Evolutionary conservation across 2,113 vertebrate genomes (phyloP).

Genomic region (Struthidea cinerea): DNA sequence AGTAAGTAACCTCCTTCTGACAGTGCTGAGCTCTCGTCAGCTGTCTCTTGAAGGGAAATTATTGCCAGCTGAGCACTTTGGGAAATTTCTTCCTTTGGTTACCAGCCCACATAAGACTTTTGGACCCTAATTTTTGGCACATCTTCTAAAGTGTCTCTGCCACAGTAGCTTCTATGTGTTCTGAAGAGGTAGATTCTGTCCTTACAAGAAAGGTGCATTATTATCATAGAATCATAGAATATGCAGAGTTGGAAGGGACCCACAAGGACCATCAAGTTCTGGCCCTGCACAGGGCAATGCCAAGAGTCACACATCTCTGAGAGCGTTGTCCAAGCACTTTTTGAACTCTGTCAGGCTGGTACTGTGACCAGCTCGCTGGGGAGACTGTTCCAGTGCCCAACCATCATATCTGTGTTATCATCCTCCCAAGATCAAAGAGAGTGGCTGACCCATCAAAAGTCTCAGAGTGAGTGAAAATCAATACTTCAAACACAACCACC

Average conservation of each 20-base stretch:
- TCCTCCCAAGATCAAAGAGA: background rate
- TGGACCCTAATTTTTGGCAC: background rate
- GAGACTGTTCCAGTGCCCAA: background rate
- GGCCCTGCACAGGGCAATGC: background rate
- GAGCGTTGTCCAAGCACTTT: fast-evolving
- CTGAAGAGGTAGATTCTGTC: background rate
- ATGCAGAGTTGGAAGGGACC: background rate
- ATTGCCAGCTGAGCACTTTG: background rate
- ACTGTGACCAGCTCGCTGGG: background rate
- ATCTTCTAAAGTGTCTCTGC: background rate
- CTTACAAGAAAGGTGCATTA: background rate
- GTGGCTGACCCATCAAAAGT: background rate
- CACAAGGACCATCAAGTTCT: background rate
- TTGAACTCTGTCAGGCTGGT: background rate
- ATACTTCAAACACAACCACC: background rate
- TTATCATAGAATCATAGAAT: background rate
- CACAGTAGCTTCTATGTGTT: background rate
- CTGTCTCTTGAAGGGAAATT: background rate
- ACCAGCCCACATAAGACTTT: background rate
- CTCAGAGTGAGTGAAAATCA: background rate
- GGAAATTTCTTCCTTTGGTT: background rate
- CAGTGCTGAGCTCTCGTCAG: background rate
- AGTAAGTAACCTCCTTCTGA: background rate
- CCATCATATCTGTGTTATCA: background rate
- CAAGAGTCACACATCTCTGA: background rate